These are phyloP conservation scores for Fabriciana adippe DNA, from an alignment of 2,888 invertebrate genomes.

Conservation along the genomic window DNA sequence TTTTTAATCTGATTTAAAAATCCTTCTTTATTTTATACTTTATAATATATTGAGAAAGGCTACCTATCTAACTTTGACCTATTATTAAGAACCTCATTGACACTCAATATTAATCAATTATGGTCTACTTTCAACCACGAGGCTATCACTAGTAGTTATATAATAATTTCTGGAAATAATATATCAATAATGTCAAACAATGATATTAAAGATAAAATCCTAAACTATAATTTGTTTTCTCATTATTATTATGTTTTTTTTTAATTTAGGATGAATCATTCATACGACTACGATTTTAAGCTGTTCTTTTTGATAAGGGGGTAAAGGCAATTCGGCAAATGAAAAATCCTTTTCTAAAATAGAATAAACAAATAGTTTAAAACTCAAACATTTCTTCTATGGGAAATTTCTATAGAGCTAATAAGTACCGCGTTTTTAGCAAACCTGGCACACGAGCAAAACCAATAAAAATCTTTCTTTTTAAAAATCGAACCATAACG, in stretches of 20 bases:
- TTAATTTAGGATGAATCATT: background rate
- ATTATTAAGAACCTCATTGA: no score
- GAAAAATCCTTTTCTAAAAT: background rate
- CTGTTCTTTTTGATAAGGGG: background rate
- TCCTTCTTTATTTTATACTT: no score
- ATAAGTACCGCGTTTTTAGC: slow-evolving; percentile 33
- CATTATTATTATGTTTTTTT: background rate
- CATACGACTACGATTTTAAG: background rate
- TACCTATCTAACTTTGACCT: no score
- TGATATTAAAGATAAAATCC: no score
- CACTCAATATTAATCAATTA: no score
- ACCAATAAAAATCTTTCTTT: slow-evolving; percentile 39
- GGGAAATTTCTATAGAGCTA: slow-evolving; percentile 8
- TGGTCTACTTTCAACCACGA: no score
- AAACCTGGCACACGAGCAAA: slow-evolving; percentile 36
- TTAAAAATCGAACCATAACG: slow-evolving; percentile 41
- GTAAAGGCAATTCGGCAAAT: slow-evolving; percentile 2
- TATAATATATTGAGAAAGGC: no score
- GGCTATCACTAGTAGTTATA: no score
- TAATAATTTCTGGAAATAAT: no score
- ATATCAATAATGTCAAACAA: no score
- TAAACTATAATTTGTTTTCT: no score
- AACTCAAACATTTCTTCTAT: slow-evolving; percentile 6
- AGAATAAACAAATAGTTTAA: background rate
- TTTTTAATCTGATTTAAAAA: no score